Evolutionary conservation across 2,113 vertebrate species (phyloP), one percentile per base, ranked within the genome.

Genomic region (Pteruthius melanotis): DNA sequence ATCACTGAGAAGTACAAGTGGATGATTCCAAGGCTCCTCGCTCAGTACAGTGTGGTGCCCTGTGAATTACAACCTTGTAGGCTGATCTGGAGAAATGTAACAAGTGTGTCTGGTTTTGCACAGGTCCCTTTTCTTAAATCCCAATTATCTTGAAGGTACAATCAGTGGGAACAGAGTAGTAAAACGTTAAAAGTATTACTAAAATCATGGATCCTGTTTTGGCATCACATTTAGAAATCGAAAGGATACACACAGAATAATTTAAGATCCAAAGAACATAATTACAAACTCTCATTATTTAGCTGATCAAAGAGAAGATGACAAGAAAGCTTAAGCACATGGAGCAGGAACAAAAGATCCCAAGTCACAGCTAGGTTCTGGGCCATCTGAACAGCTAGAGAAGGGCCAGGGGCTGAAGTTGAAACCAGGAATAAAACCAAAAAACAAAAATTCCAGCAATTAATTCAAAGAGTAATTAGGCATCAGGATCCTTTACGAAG

Each of bases 1-100:
- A 70, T 19, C 2, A 4, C 40, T 7, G 21, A 37, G 26, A 57
- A 66, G 33, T 28, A 9, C 4, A 24, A 0, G 1, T 9, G 16
- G 33, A 15, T 47, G 40, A 23, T 39, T 15, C 45, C 60, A 49
- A 24, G 27, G 65, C 22, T 82, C 3, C 27, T 21, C 15, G 7
- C 60, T 39, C 60, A 22, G 6, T 4, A 3, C 16, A 54, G 26
- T 2, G 1, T 6, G 22, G 31, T 66, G 27, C 27, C 28, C 81
- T 52, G 21, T 10, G 9, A 35, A 40, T 50, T 57, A 50, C 31
- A 80, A 33, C 45, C 54, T 10, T 26, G 28, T 10, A 26, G 49
- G 20, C 69, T 53, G 19, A 57, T 26, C 54, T 87, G 10, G 2
- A 56, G 31, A 65, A 26, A 4, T 20, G 16, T 21, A 56, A 23